Evolutionary conservation across 2,113 vertebrate genomes (phyloP).

Genomic region (Psittacula cyanocephala): DNA sequence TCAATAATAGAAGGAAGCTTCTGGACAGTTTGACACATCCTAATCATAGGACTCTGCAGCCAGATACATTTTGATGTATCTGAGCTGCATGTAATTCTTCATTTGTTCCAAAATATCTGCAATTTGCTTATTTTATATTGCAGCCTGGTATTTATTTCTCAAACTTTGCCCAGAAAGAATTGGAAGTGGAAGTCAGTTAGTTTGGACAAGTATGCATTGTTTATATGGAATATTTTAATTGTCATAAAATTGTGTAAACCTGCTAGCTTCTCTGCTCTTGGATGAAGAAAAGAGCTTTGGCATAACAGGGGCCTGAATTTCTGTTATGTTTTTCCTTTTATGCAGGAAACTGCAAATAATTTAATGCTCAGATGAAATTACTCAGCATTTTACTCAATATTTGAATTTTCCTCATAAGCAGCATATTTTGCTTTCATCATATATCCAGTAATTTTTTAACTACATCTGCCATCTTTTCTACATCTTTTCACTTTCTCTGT

Average conservation of each 20-base stretch:
- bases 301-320: background rate
- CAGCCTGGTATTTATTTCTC: constrained; percentile 23
- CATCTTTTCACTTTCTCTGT: constrained; percentile 9
- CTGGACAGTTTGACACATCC: constrained; percentile 39
- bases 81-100: constrained; percentile 11
- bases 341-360: constrained; percentile 60
- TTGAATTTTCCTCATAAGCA: constrained; percentile 4
- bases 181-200: constrained; percentile 42
- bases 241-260: constrained; percentile 43
- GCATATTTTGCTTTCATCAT: background rate
- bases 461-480: background rate
- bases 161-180: constrained; percentile 14
- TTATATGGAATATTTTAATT: constrained; percentile 61
- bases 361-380: constrained; percentile 60
- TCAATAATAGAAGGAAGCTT: constrained; percentile 43
- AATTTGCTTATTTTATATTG: constrained; percentile 55
- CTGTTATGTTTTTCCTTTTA: constrained; percentile 36
- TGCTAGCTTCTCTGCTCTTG: constrained; percentile 40
- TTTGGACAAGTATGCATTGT: constrained; percentile 45
- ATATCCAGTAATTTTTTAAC: background rate
- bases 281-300: constrained; percentile 43
- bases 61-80: background rate
- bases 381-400: constrained; percentile 48
- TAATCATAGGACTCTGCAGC: constrained; percentile 35
- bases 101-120: constrained; percentile 28